Evolutionary conservation across 2,797 vertebrate species (phyloP).

Genomic region (Chelon auratus): DNA sequence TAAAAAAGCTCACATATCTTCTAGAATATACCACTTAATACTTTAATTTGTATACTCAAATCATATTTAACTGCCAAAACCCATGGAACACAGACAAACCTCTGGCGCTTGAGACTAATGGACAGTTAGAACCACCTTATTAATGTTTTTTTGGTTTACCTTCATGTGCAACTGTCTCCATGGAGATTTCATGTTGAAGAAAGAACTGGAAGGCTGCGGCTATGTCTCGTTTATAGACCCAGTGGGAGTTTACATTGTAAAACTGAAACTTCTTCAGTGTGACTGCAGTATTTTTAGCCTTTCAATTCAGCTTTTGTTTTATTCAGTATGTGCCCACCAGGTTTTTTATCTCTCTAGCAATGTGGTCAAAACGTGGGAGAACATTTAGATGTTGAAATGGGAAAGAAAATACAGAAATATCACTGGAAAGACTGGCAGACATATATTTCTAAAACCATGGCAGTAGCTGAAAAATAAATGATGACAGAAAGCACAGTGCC

Average conservation of each 20-base stretch:
- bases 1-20: too few relatives aligned
- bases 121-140: background rate
- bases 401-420: background rate
- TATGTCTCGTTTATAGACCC: background rate
- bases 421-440: background rate
- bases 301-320: background rate
- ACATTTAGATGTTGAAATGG: too few relatives aligned
- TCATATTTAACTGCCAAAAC: too few relatives aligned
- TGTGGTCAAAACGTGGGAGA: too few relatives aligned
- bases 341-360: too few relatives aligned
- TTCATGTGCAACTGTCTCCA: background rate
- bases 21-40: too few relatives aligned
- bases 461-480: conserved; percentile 19
- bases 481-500: conserved; percentile 38
- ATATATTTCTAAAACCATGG: background rate
- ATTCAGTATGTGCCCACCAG: background rate
- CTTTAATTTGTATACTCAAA: too few relatives aligned
- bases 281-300: too few relatives aligned
- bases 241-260: background rate
- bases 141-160: background rate
- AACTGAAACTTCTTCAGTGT: background rate
- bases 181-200: background rate
- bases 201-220: background rate
- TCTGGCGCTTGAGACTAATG: background rate
- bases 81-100: background rate